Base-by-base conservation (phyloP, 1,140 invertebrate genomes). In the Maniola jurtina region DNA sequence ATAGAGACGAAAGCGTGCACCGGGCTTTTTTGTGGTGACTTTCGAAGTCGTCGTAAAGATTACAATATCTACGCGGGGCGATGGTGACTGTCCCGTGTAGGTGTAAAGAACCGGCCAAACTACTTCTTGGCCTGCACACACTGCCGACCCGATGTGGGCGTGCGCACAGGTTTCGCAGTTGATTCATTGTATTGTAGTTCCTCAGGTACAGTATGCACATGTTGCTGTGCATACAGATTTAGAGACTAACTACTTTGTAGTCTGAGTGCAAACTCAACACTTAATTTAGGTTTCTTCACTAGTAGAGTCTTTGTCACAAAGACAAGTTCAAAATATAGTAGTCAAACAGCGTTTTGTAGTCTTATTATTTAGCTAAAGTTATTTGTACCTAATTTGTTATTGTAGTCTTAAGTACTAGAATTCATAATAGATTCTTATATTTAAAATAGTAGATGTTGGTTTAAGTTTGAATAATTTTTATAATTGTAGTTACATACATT, bases 71-170 rank as follows among this genome's bases (percentile, higher is more conserved):
- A 66, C 55, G 50, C 59, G 66, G 66, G 57, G 56, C 64, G 47
- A 66, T 62, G 61, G 61, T 59, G 72, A 71, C 70, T 11, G 25
- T 6, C 14, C 71, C 64, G 68, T 79, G 74, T 79, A 68, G 76
- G 76, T 72, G 76, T 76, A 42, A 65, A 55, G 70, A 78, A 79
- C 76, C 72, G 76, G 76, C 70, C 57, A 64, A 66, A 79, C 76
- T 68, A 71, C 76, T 79, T 77, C 69, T 74, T 64, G 58, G 55
- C 35, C 45, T 68, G 68, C 75, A 75, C 70, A 70, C 57, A 59
- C 34, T 69, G 59, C 40, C 33, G 57, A 66, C 50, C 61, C 36
- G 56, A 36, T 61, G 73, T 78, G 61, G 76, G 76, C 68, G 76
- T 75, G 52, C 66, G 69, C 52, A 36, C 16, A 62, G 55, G 60